Conservation (phyloP, 2,888 invertebrate species). For the Drosophila lacicola region DNA sequence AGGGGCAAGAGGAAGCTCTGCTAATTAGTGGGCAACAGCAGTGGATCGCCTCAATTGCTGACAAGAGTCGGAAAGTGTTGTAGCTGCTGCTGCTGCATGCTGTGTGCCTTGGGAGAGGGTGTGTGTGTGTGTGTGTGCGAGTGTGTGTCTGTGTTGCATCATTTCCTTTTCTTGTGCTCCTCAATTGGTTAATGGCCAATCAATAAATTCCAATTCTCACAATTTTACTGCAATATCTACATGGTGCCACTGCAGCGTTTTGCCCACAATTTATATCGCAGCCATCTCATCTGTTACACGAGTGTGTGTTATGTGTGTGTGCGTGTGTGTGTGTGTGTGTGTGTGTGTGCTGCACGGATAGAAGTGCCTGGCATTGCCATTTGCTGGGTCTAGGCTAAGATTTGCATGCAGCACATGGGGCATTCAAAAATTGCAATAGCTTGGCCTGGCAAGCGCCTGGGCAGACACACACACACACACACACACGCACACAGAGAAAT, state of each 20-base stretch:
- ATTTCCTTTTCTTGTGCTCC: slow-evolving; percentile 46
- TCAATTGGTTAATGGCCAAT: slow-evolving; percentile 82
- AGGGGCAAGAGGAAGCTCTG: slow-evolving; percentile 22
- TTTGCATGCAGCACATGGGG: slow-evolving; percentile 76
- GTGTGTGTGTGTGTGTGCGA: slow-evolving; percentile 2
- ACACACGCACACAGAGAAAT: background rate
- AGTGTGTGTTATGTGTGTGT: slow-evolving; percentile 30
- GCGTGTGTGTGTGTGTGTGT: slow-evolving; percentile 13
- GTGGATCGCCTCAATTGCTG: slow-evolving; percentile 50
- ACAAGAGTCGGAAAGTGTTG: slow-evolving; percentile 36
- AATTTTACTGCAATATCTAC: slow-evolving; percentile 82
- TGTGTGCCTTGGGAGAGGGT: background rate
- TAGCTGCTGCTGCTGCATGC: slow-evolving; percentile 12
- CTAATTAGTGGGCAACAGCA: slow-evolving; percentile 60
- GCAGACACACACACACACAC: slow-evolving; percentile 10
- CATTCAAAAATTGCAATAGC: slow-evolving; percentile 70
- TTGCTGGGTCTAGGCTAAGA: slow-evolving; percentile 68
- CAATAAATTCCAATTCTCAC: slow-evolving; percentile 82
- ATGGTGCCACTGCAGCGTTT: slow-evolving; percentile 73
- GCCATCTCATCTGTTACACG: slow-evolving; percentile 79
- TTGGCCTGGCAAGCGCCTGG: slow-evolving; percentile 24
- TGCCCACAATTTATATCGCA: slow-evolving; percentile 78
- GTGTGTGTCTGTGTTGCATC: slow-evolving; percentile 1
- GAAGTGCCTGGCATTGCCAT: slow-evolving; percentile 56
- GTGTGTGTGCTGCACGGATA: slow-evolving; percentile 33